Percentiles rank a stretch among this genome's conserved stretches.
Conservation (phyloP, 2,888 invertebrate species). For the Epinotia brunnichana region DNA sequence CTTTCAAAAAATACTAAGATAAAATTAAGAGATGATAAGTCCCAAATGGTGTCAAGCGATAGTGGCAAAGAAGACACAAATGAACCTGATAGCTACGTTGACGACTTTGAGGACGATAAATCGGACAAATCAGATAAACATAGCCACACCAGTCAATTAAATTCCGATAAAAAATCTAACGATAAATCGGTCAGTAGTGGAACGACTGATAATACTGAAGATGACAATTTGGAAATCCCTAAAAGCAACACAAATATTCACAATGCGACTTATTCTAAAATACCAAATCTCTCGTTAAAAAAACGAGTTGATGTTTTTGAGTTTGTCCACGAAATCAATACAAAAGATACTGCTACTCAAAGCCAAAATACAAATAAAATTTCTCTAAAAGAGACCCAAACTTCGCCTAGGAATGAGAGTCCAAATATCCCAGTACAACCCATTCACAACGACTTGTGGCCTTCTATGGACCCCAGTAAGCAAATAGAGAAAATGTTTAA, state of each 20-base stretch:
- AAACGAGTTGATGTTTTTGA: slow-evolving; percentile 74
- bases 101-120: slow-evolving; percentile 79
- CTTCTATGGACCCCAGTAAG: slow-evolving; percentile 65
- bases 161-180: slow-evolving; percentile 45
- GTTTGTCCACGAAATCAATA: slow-evolving; percentile 73
- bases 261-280: slow-evolving; percentile 63
- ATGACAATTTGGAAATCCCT: slow-evolving; percentile 36
- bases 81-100: slow-evolving; percentile 67
- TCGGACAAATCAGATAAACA: slow-evolving; percentile 56
- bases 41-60: slow-evolving; percentile 50
- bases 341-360: slow-evolving; percentile 76
- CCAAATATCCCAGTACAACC: slow-evolving; percentile 58
- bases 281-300: slow-evolving; percentile 70
- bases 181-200: slow-evolving; percentile 44
- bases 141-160: slow-evolving; percentile 36
- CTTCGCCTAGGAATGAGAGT: slow-evolving; percentile 67
- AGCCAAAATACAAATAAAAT: slow-evolving; percentile 65
- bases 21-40: slow-evolving; percentile 47
- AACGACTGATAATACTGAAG: slow-evolving; percentile 41
- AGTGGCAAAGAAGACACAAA: slow-evolving; percentile 52
- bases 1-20: slow-evolving; percentile 58
- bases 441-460: slow-evolving; percentile 74
- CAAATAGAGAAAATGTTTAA: slow-evolving; percentile 73
- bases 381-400: slow-evolving; percentile 76
- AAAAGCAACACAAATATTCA: slow-evolving; percentile 50